Percentiles rank a stretch among this genome's conserved stretches.
phyloP scores from a whole-genome alignment of 1,140 invertebrate genomes.

The Ips typographus region DNA sequence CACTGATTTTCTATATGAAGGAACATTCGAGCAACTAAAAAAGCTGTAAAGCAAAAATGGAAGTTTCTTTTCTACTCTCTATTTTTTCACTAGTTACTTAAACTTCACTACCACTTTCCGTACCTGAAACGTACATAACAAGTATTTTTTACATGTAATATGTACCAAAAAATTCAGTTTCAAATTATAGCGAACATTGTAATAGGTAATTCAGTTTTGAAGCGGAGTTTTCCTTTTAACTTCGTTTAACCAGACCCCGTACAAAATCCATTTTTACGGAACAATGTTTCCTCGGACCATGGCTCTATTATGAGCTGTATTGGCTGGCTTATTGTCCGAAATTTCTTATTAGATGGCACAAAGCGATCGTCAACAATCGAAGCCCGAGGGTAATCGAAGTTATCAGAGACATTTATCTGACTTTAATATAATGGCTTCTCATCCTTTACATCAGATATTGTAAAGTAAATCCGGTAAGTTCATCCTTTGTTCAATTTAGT shows the following conservation, averaged over 20 bases:
- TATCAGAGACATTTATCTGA: conserved; percentile 42
- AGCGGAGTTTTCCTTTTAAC: no score
- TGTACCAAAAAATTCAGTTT: no score
- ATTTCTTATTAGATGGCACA: conserved; percentile 37
- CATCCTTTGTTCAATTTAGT: not conserved
- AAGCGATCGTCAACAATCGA: conserved; percentile 45
- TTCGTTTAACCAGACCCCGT: not conserved
- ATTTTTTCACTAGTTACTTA: no score
- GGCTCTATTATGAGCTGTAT: conserved; percentile 19
- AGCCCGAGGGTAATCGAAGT: conserved; percentile 48
- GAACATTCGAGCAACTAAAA: no score
- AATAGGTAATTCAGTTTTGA: no score
- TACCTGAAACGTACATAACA: no score
- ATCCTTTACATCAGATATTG: conserved; percentile 4
- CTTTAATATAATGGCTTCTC: conserved; percentile 28
- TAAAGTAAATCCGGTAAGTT: conserved; percentile 7
- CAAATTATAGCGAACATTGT: no score
- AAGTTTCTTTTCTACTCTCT: no score
- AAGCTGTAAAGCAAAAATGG: no score
- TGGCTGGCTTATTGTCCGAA: conserved; percentile 26
- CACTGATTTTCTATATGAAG: no score
- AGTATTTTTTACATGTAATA: no score
- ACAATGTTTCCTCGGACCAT: not conserved
- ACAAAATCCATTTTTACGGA: conserved; percentile 13
- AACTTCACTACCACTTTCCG: no score